phyloP scores from a whole-genome alignment of 2,797 vertebrate species.

The Lepilemur septentrionalis region DNA sequence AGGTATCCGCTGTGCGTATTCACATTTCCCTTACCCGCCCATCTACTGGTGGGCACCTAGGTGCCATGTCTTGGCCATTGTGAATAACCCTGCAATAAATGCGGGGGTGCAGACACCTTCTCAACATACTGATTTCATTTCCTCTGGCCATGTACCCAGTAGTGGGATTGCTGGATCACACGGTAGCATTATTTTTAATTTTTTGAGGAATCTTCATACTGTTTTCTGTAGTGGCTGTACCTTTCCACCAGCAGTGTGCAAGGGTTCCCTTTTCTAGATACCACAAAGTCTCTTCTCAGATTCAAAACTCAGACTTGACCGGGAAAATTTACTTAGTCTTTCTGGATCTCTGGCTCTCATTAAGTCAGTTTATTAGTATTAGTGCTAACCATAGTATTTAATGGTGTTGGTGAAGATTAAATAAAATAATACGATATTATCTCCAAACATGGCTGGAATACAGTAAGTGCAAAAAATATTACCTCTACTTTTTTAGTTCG shows the following conservation, averaged over 20 bases:
- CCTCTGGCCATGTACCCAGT: background rate
- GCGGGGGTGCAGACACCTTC: background rate
- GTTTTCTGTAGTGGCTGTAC: background rate
- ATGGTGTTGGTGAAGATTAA: background rate
- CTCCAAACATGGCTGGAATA: background rate
- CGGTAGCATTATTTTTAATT: background rate
- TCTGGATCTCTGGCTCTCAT: background rate
- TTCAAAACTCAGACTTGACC: background rate
- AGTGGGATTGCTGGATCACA: background rate
- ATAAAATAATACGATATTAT: background rate
- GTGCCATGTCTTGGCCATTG: too few species aligned
- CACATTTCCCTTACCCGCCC: accelerated
- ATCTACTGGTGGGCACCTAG: too few species aligned
- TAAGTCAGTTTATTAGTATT: background rate
- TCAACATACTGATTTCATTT: background rate
- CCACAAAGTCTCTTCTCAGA: background rate
- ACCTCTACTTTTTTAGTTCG: background rate
- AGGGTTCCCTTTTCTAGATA: background rate
- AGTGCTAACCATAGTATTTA: background rate
- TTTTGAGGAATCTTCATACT: background rate
- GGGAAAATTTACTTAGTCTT: background rate
- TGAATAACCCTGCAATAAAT: background rate
- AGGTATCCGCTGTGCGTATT: accelerated
- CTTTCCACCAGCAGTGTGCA: background rate
- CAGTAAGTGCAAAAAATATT: background rate